phyloP scores from a whole-genome alignment of 2,797 vertebrate species.

The Peromyscus aztecus region DNA sequence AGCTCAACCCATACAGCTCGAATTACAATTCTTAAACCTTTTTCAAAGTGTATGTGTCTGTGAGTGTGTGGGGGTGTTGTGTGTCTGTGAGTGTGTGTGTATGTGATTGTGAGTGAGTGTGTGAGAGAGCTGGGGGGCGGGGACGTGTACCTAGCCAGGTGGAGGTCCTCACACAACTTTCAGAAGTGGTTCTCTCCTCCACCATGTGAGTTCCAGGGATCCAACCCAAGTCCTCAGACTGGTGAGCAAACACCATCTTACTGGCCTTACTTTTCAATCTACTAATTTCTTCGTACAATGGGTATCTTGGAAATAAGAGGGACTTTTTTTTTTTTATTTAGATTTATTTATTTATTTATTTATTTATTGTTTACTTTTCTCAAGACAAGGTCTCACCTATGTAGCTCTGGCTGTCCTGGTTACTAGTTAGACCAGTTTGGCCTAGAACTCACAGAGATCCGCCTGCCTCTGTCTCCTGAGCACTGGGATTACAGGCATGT shows the following conservation, averaged over 20 bases:
- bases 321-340: neutral
- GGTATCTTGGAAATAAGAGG: neutral
- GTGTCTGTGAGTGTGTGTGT: neutral
- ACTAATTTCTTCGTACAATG: conserved; percentile 30
- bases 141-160: neutral
- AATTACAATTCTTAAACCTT: neutral
- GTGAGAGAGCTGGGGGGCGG: too few relatives aligned
- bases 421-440: neutral
- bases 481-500: neutral
- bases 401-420: neutral
- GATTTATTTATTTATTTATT: too few relatives aligned
- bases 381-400: neutral
- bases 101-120: neutral
- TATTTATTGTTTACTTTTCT: neutral
- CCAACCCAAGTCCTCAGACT: neutral
- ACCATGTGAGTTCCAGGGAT: neutral
- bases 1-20: neutral
- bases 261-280: neutral
- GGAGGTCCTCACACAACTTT: neutral
- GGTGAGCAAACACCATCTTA: neutral
- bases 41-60: neutral
- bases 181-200: neutral
- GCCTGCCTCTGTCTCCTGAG: neutral
- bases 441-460: neutral
- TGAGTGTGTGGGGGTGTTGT: too few relatives aligned